These are phyloP conservation scores for Proisotoma minuta DNA, from an alignment of 2,888 invertebrate species.

Conservation along the genomic window DNA sequence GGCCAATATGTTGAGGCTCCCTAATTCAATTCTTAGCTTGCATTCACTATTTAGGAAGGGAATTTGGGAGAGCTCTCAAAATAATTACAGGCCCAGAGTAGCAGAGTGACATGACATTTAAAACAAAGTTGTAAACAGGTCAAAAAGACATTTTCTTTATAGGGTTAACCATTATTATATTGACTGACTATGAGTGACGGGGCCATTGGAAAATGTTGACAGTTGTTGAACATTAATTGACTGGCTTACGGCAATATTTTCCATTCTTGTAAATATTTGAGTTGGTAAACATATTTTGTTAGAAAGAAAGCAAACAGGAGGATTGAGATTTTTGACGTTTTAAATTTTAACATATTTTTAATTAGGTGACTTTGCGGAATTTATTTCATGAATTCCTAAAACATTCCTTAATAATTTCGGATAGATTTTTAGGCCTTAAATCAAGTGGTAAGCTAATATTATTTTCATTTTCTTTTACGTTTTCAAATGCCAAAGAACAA, in stretches of 20 bases:
- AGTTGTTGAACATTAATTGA: neutral
- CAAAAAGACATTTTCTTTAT: too few species aligned
- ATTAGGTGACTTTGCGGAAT: constrained; percentile 6
- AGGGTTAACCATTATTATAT: too few species aligned
- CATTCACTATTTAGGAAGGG: too few species aligned
- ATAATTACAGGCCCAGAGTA: constrained; percentile 6
- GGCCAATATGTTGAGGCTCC: too few species aligned
- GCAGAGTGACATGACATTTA: too few species aligned
- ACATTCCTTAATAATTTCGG: neutral
- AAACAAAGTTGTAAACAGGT: too few species aligned
- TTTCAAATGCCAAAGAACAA: too few species aligned
- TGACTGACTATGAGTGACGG: too few species aligned
- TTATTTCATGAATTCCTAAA: neutral
- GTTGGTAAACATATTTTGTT: neutral
- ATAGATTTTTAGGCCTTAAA: neutral
- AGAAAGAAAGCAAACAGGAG: neutral
- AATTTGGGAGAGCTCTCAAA: constrained; percentile 1
- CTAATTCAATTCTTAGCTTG: too few species aligned
- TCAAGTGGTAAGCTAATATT: neutral
- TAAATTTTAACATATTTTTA: neutral
- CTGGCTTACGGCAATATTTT: constrained; percentile 1
- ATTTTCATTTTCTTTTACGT: neutral
- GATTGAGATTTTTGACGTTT: neutral
- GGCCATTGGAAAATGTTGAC: neutral
- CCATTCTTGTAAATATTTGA: constrained; percentile 1